Evolutionary conservation across 2,888 invertebrate genomes (phyloP).

Genomic region (Melanophora roralis): DNA sequence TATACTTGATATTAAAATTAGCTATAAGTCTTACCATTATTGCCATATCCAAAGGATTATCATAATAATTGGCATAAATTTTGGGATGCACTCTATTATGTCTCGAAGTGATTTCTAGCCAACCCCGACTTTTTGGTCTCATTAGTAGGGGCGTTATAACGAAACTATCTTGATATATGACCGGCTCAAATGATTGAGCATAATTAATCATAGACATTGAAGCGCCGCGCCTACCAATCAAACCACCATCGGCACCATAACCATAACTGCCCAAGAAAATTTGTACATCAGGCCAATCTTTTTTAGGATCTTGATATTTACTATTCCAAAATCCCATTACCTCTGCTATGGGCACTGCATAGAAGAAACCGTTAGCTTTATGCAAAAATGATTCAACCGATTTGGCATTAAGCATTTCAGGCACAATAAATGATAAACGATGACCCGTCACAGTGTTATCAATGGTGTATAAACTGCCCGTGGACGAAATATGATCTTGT

Average conservation of each 20-base stretch:
- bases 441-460: slow-evolving; percentile 80
- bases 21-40: slow-evolving; percentile 80
- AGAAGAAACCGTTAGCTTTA: slow-evolving; percentile 82
- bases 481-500: slow-evolving; percentile 89
- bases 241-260: slow-evolving; percentile 87
- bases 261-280: slow-evolving; percentile 85
- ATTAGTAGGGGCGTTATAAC: slow-evolving; percentile 84
- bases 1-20: background rate
- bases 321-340: slow-evolving; percentile 88
- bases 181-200: slow-evolving; percentile 83
- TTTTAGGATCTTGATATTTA: slow-evolving; percentile 81
- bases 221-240: slow-evolving; percentile 84
- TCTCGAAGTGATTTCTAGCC: slow-evolving; percentile 81
- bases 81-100: slow-evolving; percentile 86
- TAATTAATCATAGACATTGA: slow-evolving; percentile 83
- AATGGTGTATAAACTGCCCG: slow-evolving; percentile 86
- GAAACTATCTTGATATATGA: slow-evolving; percentile 83
- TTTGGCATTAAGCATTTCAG: slow-evolving; percentile 81
- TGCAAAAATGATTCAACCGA: slow-evolving; percentile 82
- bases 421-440: slow-evolving; percentile 83
- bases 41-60: slow-evolving; percentile 84
- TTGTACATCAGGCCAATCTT: slow-evolving; percentile 89
- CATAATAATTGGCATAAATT: slow-evolving; percentile 93
- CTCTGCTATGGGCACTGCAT: slow-evolving; percentile 87
- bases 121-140: slow-evolving; percentile 85